Percentiles rank a stretch among this genome's conserved stretches.
These are phyloP conservation scores for Odontocerum albicorne DNA, from an alignment of 2,888 invertebrate genomes.

Conservation along the genomic window DNA sequence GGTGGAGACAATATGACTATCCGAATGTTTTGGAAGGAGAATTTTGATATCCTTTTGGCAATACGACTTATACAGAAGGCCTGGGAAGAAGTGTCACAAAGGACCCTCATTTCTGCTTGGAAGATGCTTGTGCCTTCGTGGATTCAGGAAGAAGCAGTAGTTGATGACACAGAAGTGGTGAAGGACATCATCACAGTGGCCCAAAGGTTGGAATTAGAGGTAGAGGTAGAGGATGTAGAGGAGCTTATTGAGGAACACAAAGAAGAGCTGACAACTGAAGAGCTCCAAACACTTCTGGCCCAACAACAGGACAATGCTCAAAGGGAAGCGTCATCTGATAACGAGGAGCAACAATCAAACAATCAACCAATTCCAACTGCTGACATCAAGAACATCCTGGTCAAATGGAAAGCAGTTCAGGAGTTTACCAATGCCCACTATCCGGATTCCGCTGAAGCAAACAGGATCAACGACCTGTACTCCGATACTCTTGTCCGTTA, in stretches of 20 bases:
- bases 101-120: slow-evolving; percentile 28
- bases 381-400: slow-evolving; percentile 33
- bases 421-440: background rate
- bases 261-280: slow-evolving; percentile 30
- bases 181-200: slow-evolving; percentile 29
- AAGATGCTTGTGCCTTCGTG: slow-evolving; percentile 29
- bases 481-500: slow-evolving; percentile 6
- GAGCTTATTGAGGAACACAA: slow-evolving; percentile 25
- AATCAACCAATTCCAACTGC: slow-evolving; percentile 31
- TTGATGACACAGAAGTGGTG: slow-evolving; percentile 20
- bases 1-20: slow-evolving; percentile 25
- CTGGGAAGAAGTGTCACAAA: slow-evolving; percentile 24
- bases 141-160: slow-evolving; percentile 18
- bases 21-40: slow-evolving; percentile 25
- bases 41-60: slow-evolving; percentile 26
- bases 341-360: slow-evolving; percentile 28
- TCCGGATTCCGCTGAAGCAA: background rate
- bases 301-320: slow-evolving; percentile 32
- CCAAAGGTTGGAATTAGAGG: slow-evolving; percentile 28
- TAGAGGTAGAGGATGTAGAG: slow-evolving; percentile 26
- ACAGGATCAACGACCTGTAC: slow-evolving; percentile 1
- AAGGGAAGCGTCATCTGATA: slow-evolving; percentile 33
- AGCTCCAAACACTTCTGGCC: slow-evolving; percentile 32
- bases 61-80: slow-evolving; percentile 26
- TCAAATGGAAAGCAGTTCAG: slow-evolving; percentile 22